Percentiles rank a stretch among this genome's conserved stretches.
Conservation (phyloP, 2,113 vertebrate species). For the Macheiramphus alcinus region DNA sequence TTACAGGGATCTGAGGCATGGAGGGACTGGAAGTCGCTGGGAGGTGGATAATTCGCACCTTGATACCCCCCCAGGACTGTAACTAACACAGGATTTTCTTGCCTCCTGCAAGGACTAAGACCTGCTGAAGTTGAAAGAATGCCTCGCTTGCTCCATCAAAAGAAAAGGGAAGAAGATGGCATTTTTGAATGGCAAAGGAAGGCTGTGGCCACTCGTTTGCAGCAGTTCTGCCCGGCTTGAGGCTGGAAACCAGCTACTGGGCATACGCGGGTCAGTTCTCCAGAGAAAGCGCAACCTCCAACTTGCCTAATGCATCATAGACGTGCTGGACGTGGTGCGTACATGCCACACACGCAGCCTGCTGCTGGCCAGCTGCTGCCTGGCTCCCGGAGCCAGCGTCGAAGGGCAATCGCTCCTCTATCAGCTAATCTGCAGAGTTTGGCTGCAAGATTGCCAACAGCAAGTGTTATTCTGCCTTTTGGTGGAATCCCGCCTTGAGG, state of each 20-base stretch:
- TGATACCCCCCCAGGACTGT: background rate
- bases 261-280: too few relatives aligned
- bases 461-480: background rate
- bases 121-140: too few relatives aligned
- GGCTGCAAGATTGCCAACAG: background rate
- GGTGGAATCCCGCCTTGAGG: background rate
- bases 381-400: too few relatives aligned
- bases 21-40: background rate
- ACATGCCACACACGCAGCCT: fast-evolving
- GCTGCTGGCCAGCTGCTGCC: background rate
- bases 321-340: background rate
- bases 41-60: background rate
- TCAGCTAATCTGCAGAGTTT: background rate
- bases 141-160: background rate
- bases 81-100: background rate
- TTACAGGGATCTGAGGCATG: background rate
- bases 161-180: background rate
- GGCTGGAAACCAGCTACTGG: background rate
- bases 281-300: background rate
- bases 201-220: background rate
- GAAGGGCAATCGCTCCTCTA: background rate
- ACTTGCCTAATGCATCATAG: background rate
- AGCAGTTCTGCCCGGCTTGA: background rate
- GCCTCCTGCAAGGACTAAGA: background rate
- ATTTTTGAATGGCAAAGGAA: background rate